Percentiles rank a stretch among this genome's conserved stretches.
These are phyloP conservation scores for Tyria jacobaeae DNA, from an alignment of 2,888 invertebrate genomes.

Conservation along the genomic window DNA sequence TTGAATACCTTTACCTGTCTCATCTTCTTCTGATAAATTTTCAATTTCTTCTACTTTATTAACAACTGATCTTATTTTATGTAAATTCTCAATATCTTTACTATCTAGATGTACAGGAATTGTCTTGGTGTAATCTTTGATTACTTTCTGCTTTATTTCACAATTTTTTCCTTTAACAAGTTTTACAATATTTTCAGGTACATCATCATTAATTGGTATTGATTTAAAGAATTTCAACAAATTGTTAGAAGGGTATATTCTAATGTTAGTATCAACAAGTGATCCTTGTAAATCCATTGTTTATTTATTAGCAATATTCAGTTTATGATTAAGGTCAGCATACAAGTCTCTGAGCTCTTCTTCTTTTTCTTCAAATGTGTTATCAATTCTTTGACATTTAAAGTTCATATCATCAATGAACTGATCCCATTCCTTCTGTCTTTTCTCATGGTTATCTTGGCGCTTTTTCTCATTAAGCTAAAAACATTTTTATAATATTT, in stretches of 20 bases:
- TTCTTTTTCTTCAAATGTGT: slow-evolving; percentile 92
- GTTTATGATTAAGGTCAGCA: slow-evolving; percentile 90
- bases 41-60: slow-evolving; percentile 21
- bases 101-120: slow-evolving; percentile 55
- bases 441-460: slow-evolving; percentile 66
- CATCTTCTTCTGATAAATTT: slow-evolving; percentile 22
- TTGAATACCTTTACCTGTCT: slow-evolving; percentile 7
- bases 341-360: slow-evolving; percentile 91
- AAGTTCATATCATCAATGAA: slow-evolving; percentile 93
- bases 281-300: slow-evolving; percentile 85
- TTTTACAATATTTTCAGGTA: slow-evolving; percentile 84
- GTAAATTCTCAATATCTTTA: slow-evolving; percentile 65
- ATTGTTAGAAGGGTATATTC: slow-evolving; percentile 88
- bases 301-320: slow-evolving; percentile 86
- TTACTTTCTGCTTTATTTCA: slow-evolving; percentile 38
- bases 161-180: slow-evolving; percentile 55
- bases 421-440: slow-evolving; percentile 88
- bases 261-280: slow-evolving; percentile 88
- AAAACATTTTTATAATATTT: slow-evolving; percentile 32
- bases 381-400: slow-evolving; percentile 91
- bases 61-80: slow-evolving; percentile 58
- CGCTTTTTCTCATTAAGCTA: slow-evolving; percentile 64
- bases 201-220: slow-evolving; percentile 74
- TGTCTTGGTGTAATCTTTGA: slow-evolving; percentile 41
- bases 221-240: slow-evolving; percentile 85